Evolutionary conservation across 2,888 invertebrate species (phyloP).

Genomic region (Dendrolimus pini): DNA sequence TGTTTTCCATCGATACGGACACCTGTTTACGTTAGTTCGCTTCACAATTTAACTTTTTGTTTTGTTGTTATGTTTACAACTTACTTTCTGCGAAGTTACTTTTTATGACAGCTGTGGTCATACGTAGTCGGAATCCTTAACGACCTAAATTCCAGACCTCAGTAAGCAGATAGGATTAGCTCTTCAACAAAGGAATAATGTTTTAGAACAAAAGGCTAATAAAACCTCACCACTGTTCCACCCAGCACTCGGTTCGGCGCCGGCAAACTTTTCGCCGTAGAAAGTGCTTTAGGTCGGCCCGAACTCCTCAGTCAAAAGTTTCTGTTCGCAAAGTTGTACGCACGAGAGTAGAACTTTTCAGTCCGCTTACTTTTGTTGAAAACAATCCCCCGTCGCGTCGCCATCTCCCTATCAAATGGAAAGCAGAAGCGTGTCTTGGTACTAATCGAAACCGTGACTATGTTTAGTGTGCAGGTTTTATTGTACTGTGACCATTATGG

Average conservation of each 20-base stretch:
- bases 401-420: not conserved
- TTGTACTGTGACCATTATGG: not conserved
- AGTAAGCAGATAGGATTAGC: no score
- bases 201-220: constrained; percentile 11
- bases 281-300: constrained; percentile 50
- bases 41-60: not conserved
- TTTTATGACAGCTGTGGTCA: not conserved
- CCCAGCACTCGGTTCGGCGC: constrained; percentile 12
- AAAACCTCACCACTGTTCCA: not conserved
- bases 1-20: constrained; percentile 13
- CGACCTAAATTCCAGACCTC: no score
- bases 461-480: no score
- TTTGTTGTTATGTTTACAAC: not conserved
- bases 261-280: constrained; percentile 46
- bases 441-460: no score
- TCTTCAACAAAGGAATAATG: no score
- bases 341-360: constrained; percentile 51
- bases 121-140: not conserved
- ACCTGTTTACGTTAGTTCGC: not conserved
- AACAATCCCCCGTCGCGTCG: constrained; percentile 35
- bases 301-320: constrained; percentile 66
- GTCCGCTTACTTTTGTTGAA: constrained; percentile 49
- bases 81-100: constrained; percentile 1
- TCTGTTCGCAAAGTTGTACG: constrained; percentile 50
- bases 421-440: not conserved